phyloP scores from a whole-genome alignment of 2,797 vertebrate genomes.

The Glyptemys insculpta region DNA sequence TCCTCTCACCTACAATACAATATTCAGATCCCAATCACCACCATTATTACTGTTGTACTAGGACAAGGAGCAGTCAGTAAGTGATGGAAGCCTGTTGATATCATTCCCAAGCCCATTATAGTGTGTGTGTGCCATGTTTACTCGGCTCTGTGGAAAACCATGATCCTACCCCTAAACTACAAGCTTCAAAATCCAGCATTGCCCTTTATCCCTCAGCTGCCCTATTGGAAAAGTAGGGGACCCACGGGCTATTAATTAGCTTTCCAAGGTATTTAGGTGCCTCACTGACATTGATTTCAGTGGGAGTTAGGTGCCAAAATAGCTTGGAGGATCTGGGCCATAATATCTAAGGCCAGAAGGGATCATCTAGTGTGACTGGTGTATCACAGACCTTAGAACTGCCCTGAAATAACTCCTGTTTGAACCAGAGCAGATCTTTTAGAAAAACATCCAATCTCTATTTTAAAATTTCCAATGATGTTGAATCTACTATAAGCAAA shows the following conservation, averaged over 20 bases:
- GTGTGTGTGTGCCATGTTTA: not conserved
- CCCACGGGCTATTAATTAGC: not conserved
- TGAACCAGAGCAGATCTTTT: not conserved
- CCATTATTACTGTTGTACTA: not conserved
- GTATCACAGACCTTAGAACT: not conserved
- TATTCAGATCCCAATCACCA: not conserved
- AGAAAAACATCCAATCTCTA: not conserved
- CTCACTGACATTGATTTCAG: not conserved
- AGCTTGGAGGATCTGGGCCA: not conserved
- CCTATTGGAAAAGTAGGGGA: not conserved
- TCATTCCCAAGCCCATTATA: not conserved
- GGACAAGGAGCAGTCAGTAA: not conserved
- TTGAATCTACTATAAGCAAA: not conserved
- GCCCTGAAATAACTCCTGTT: not conserved
- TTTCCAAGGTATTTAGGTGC: not conserved
- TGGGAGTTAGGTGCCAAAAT: not conserved
- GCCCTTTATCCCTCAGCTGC: not conserved
- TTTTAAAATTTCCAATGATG: not conserved
- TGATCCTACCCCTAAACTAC: not conserved
- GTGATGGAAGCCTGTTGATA: accelerated
- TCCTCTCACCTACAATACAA: no score
- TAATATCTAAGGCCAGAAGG: not conserved
- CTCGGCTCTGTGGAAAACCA: not conserved
- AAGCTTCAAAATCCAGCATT: not conserved
- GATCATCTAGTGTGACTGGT: not conserved